Conservation (phyloP, 2,888 invertebrate species). For the Nudaria mundana region DNA sequence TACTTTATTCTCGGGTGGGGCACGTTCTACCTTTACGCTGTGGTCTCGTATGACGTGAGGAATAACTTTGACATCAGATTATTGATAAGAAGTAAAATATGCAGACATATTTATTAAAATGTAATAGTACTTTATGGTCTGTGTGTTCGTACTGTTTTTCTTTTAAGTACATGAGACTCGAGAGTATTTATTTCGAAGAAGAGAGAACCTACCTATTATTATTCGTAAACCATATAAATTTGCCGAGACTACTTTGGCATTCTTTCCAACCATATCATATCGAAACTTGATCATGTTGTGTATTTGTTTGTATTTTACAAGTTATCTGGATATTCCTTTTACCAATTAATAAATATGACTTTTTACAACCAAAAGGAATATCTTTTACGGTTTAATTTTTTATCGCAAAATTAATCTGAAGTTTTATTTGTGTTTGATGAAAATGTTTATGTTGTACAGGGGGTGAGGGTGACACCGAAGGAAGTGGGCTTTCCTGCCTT, state of each 20-base stretch:
- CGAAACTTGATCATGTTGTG: neutral
- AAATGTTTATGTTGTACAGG: slow-evolving; percentile 32
- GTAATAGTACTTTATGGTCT: too few species aligned
- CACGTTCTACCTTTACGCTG: too few species aligned
- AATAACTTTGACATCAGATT: too few species aligned
- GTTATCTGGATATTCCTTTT: neutral
- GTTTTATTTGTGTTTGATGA: slow-evolving; percentile 5
- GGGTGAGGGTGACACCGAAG: slow-evolving; percentile 66
- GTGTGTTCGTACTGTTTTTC: too few species aligned
- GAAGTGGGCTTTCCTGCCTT: slow-evolving; percentile 87
- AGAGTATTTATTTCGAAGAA: too few species aligned
- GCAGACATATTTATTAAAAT: too few species aligned
- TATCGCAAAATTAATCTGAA: slow-evolving; percentile 13
- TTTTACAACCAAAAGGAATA: slow-evolving; percentile 7
- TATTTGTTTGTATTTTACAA: slow-evolving; percentile 3
- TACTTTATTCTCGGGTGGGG: too few species aligned
- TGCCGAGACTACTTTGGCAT: neutral
- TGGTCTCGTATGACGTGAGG: too few species aligned
- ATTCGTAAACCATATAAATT: neutral
- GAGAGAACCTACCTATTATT: too few species aligned
- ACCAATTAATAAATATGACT: slow-evolving; percentile 5
- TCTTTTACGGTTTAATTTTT: neutral
- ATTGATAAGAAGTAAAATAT: too few species aligned
- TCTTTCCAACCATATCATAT: neutral
- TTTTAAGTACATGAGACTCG: too few species aligned